phyloP scores from a whole-genome alignment of 2,113 vertebrate genomes.

The Ctenomys sociabilis region DNA sequence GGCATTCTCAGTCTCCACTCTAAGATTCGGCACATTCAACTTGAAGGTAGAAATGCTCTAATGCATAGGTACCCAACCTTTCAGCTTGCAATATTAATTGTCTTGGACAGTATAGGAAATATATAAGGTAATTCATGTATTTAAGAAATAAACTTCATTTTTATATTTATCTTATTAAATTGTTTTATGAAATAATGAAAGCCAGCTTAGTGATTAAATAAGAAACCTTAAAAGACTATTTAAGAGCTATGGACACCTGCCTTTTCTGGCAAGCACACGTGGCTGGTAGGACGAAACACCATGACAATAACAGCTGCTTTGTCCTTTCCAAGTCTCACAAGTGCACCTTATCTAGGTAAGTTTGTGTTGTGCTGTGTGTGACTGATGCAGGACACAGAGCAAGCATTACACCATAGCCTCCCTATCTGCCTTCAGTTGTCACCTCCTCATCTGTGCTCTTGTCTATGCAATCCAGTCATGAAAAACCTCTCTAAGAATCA shows the following conservation, averaged over 20 bases:
- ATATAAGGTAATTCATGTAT: neutral
- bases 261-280: neutral
- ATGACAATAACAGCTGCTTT: neutral
- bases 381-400: neutral
- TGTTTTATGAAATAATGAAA: neutral
- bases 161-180: neutral
- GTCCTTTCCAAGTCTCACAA: neutral
- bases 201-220: neutral
- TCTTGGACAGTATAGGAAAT: neutral
- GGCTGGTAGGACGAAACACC: neutral
- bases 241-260: neutral
- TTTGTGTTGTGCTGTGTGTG: no score
- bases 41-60: neutral
- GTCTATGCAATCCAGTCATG: neutral
- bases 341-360: rapidly evolving
- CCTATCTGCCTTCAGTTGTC: neutral
- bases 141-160: neutral
- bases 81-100: neutral
- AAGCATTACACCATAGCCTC: neutral
- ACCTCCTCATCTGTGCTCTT: no score
- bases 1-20: neutral
- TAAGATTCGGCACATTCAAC: neutral
- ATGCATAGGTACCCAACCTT: neutral
- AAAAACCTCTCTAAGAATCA: neutral
- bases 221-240: neutral